phyloP scores from a whole-genome alignment of 1,140 invertebrate genomes.

The Carcinoscorpius rotundicauda region DNA sequence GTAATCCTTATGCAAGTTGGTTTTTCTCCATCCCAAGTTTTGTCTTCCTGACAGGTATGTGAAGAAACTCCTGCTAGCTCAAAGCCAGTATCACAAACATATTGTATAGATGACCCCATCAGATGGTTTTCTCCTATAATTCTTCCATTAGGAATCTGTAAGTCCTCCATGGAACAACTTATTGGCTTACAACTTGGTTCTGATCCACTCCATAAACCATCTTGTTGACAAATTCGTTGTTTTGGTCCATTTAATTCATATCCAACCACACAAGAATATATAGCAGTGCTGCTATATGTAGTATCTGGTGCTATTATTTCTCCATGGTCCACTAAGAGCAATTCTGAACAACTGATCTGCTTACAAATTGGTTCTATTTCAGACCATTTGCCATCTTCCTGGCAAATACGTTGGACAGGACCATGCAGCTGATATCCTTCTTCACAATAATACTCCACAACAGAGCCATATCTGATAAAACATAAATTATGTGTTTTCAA shows the following conservation, averaged over 20 bases:
- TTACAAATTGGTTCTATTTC: conserved; percentile 14
- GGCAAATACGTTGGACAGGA: conserved; percentile 24
- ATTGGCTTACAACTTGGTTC: conserved; percentile 27
- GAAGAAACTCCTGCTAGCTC: conserved; percentile 24
- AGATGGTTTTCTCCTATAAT: conserved; percentile 21
- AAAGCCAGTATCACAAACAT: conserved; percentile 32
- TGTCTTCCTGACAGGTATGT: conserved; percentile 25
- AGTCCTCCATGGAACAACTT: conserved; percentile 23
- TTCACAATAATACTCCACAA: conserved; percentile 31
- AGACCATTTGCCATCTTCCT: conserved; percentile 28
- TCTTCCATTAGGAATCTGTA: conserved; percentile 25
- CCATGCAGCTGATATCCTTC: conserved; percentile 34
- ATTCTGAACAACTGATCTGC: neutral
- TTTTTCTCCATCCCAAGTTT: conserved; percentile 23
- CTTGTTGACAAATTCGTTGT: conserved; percentile 26
- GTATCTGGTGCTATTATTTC: neutral
- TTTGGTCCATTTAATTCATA: conserved; percentile 27
- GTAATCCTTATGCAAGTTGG: conserved; percentile 16
- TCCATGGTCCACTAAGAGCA: neutral
- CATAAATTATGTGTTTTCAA: too few species aligned
- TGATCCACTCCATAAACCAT: conserved; percentile 25
- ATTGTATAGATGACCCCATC: conserved; percentile 25
- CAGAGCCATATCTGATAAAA: neutral
- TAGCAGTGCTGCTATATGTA: neutral
- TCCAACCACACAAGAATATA: conserved; percentile 28